A percentile compares a stretch with the other conserved stretches of the same genome.
These are phyloP conservation scores for Macrostomum lignano DNA, from an alignment of 1,140 invertebrate genomes.

Conservation along the genomic window DNA sequence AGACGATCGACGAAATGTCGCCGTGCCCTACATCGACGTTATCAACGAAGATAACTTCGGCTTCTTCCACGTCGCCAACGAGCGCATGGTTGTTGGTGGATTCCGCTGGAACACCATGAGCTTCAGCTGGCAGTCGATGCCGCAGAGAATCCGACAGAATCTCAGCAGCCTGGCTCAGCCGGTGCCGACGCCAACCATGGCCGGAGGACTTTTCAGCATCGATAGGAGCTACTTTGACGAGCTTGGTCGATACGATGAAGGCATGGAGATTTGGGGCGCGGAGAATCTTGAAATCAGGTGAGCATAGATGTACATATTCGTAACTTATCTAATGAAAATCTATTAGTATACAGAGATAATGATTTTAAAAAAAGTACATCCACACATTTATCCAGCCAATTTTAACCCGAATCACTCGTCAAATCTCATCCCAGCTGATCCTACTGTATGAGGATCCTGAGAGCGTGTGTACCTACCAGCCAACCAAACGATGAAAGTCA, in stretches of 20 bases:
- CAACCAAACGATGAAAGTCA: too few species aligned
- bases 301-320: too few species aligned
- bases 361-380: too few species aligned
- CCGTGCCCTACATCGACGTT: conserved; percentile 65
- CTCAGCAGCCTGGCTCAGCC: neutral
- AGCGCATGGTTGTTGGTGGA: conserved; percentile 17
- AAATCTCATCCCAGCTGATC: too few species aligned
- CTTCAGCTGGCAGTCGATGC: conserved; percentile 51
- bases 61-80: conserved; percentile 12
- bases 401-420: too few species aligned
- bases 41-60: conserved; percentile 65
- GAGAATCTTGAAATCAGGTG: conserved; percentile 74
- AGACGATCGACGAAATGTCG: conserved; percentile 47
- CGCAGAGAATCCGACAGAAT: conserved; percentile 44
- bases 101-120: conserved; percentile 38
- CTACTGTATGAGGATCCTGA: too few species aligned
- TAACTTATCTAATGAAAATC: too few species aligned
- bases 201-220: conserved; percentile 29
- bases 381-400: too few species aligned
- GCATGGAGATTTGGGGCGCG: conserved; percentile 94
- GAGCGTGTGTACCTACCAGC: too few species aligned
- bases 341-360: too few species aligned
- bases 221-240: conserved; percentile 35
- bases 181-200: conserved; percentile 50
- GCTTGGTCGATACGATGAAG: conserved; percentile 80